Conservation (phyloP, 1,140 invertebrate genomes). For the Whitmania pigra region DNA sequence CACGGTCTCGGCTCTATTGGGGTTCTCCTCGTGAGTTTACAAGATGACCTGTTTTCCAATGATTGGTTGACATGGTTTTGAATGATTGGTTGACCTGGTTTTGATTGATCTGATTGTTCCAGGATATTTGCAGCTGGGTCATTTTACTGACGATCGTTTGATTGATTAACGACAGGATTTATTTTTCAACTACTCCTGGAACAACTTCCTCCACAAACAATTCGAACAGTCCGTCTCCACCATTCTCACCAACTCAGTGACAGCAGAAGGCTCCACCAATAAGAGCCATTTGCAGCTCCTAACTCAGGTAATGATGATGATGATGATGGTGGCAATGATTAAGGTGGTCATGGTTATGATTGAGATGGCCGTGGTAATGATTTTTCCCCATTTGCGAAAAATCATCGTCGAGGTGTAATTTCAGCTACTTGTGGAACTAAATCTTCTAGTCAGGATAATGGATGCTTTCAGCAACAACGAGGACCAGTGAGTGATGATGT, state of each 20-base stretch:
- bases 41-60: background rate
- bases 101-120: background rate
- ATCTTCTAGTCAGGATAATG: too few relatives aligned
- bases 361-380: background rate
- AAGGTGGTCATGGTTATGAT: background rate
- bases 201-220: conserved; percentile 78
- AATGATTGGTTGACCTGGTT: background rate
- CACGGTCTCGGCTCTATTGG: conserved; percentile 48
- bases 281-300: conserved; percentile 39
- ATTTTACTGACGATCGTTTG: background rate
- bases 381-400: too few relatives aligned
- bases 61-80: background rate
- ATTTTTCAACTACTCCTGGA: conserved; percentile 68
- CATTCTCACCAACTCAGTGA: conserved; percentile 47
- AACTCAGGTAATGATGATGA: conserved; percentile 34
- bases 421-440: too few relatives aligned
- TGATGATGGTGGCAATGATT: background rate
- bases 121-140: too few relatives aligned
- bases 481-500: too few relatives aligned
- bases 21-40: conserved; percentile 50
- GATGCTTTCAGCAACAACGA: too few relatives aligned
- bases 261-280: conserved; percentile 31
- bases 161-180: conserved; percentile 53
- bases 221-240: conserved; percentile 59
- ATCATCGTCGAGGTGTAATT: background rate